Conservation (phyloP, 2,888 invertebrate genomes). For the Euclidia mi region DNA sequence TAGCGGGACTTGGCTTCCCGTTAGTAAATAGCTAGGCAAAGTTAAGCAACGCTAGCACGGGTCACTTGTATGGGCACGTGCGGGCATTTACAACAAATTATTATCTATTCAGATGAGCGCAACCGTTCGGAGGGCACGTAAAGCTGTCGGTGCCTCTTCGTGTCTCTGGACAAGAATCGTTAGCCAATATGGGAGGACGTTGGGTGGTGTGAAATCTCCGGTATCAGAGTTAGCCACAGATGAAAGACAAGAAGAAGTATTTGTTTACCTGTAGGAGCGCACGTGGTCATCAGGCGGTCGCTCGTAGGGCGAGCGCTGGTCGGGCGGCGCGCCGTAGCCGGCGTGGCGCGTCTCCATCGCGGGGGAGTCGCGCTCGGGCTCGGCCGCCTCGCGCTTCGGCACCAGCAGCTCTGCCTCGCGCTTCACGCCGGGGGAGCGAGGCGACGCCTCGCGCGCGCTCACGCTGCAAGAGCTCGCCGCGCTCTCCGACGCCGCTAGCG, state of each 20-base stretch:
- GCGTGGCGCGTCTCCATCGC: conserved; percentile 93
- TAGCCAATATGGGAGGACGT: no score
- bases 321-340: conserved; percentile 92
- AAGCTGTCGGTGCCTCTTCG: no score
- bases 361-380: conserved; percentile 93
- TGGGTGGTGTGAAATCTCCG: no score
- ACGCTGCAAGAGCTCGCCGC: conserved; percentile 54
- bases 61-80: no score
- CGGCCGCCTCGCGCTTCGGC: conserved; percentile 92
- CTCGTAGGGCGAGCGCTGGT: conserved; percentile 92
- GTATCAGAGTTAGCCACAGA: no score
- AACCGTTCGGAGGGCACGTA: no score
- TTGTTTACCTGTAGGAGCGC: conserved; percentile 87
- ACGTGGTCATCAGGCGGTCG: conserved; percentile 91
- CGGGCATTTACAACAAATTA: no score
- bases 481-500: conserved; percentile 54
- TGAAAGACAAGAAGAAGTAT: neutral
- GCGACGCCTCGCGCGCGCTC: conserved; percentile 73
- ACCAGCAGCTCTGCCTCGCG: conserved; percentile 90
- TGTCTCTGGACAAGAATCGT: no score
- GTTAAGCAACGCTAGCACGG: no score
- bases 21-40: no score
- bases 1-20: no score
- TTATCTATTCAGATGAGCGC: no score
- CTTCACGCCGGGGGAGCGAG: conserved; percentile 84